phyloP scores from a whole-genome alignment of 2,113 vertebrate genomes.

The Motacilla alba region DNA sequence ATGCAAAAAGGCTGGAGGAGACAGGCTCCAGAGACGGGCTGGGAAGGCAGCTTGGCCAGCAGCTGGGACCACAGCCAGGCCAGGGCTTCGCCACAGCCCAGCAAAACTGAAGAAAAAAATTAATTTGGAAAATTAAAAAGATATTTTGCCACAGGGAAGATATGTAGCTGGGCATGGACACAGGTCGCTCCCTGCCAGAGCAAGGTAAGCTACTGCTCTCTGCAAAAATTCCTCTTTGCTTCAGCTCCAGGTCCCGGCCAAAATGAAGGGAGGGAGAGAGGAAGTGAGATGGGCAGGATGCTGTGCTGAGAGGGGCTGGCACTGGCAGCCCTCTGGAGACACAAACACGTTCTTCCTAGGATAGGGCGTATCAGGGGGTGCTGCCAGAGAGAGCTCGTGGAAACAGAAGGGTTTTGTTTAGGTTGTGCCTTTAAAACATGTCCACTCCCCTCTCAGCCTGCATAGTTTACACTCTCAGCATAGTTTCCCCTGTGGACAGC shows the following conservation, averaged over 20 bases:
- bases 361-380: background rate
- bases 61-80: background rate
- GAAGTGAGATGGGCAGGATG: background rate
- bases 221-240: background rate
- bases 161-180: background rate
- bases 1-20: background rate
- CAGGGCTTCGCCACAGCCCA: background rate
- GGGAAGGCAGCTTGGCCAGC: background rate
- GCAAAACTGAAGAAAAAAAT: background rate
- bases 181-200: background rate
- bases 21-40: background rate
- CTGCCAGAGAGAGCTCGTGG: background rate
- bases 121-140: background rate
- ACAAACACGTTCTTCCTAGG: background rate
- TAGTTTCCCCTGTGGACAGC: slow-evolving; percentile 32
- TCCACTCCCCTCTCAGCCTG: slow-evolving; percentile 28
- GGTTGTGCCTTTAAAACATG: slow-evolving; percentile 13
- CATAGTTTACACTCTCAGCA: slow-evolving; percentile 38
- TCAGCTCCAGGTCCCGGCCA: rapidly evolving
- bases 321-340: background rate
- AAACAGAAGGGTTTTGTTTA: background rate
- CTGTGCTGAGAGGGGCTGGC: background rate
- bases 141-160: background rate
- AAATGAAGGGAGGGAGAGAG: background rate
- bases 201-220: background rate